Evolutionary conservation across 23 tunicate genomes (phyloP), one percentile per base, ranked within the genome.

Genomic region (Halocynthia aurantium): DNA sequence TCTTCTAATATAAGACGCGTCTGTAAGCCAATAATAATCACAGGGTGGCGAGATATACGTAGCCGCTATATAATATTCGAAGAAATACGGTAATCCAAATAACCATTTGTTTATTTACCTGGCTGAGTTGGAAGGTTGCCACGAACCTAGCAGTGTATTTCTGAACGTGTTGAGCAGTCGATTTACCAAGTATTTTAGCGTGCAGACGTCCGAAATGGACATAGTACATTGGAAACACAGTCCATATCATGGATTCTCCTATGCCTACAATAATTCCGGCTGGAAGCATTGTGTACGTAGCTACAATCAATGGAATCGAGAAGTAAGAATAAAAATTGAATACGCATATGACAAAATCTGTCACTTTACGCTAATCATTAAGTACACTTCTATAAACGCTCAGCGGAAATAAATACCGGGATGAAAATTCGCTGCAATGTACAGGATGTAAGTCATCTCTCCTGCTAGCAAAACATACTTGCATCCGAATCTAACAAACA

Each of bases 171-270:
- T 65, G 70, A 10, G 9, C 10, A 20, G 10, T 49, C 31, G 22
- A 49, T 65, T 65, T 65, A 20, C 49, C 5, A 1, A 15, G 31
- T 15, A 65, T 20, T 15, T 65, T 65, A 0, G 70, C 70, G 22
- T 20, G 22, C 19, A 8, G n/a, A 20, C 31, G n/a, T 65, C 70
- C 70, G 31, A 65, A 65, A 20, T 65, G 70, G 2, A 65, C 10
- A 11, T 40, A 65, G 31, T 65, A 65, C 70, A 65, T 65, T 15
- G 31, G 49, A 65, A 65, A 65, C 0, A 65, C 70, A 10, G 70
- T 65, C 70, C 70, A 65, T 8, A 49, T 65, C n/a, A 65, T 9
- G 22, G 70, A 6, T 65, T 65, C 70, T 65, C 70, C 70, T 20
- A 49, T 49, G 31, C 70, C 70, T 20, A 65, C 70, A 65, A 65